Percentiles rank a stretch among this genome's conserved stretches.
These are phyloP conservation scores for Gastracanthus pulcherrimus DNA, from an alignment of 2,888 invertebrate species.

Conservation along the genomic window DNA sequence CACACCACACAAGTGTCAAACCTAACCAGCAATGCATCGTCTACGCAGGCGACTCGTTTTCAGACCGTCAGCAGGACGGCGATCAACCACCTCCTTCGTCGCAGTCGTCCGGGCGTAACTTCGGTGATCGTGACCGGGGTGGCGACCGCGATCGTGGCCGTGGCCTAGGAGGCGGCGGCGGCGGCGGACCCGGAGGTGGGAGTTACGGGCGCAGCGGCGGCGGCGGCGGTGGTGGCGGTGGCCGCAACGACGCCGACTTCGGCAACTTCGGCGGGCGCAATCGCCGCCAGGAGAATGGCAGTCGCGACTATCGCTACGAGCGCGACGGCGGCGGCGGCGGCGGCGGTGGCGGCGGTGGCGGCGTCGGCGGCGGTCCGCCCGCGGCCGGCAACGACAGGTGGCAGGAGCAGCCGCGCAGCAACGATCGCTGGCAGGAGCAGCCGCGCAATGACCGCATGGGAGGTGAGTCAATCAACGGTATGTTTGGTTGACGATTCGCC, in stretches of 20 bases:
- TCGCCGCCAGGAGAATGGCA: constrained; percentile 79
- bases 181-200: constrained; percentile 70
- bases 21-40: background rate
- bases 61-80: constrained; percentile 33
- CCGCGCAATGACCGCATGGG: constrained; percentile 7
- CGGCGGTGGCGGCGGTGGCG: constrained; percentile 64
- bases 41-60: constrained; percentile 33
- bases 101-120: constrained; percentile 34
- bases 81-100: constrained; percentile 45
- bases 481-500: background rate
- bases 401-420: constrained; percentile 74
- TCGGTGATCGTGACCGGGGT: constrained; percentile 69
- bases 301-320: constrained; percentile 73
- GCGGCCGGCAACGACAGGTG: constrained; percentile 78
- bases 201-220: constrained; percentile 73
- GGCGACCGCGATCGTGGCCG: constrained; percentile 74
- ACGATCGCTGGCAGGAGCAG: constrained; percentile 32
- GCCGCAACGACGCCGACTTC: constrained; percentile 69
- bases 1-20: no score
- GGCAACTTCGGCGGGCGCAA: constrained; percentile 78
- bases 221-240: constrained; percentile 68
- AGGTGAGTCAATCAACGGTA: background rate
- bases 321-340: constrained; percentile 65
- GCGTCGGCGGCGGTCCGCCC: constrained; percentile 74
- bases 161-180: constrained; percentile 68